These are phyloP conservation scores for Penaeus vannamei DNA, from an alignment of 1,140 invertebrate species.

Conservation along the genomic window DNA sequence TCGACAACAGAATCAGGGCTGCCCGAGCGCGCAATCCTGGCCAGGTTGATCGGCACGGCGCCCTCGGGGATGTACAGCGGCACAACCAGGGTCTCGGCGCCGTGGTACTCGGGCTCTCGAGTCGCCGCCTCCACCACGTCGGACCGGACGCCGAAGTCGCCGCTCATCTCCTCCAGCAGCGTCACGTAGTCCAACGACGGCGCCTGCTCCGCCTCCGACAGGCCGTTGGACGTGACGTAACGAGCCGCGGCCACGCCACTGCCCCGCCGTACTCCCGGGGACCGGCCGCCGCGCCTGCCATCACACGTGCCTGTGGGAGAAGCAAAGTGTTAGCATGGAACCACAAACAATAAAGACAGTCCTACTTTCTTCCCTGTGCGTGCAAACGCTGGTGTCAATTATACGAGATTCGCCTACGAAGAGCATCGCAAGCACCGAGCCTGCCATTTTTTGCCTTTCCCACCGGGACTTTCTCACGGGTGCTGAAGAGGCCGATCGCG, in stretches of 20 bases:
- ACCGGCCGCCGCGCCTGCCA: neutral
- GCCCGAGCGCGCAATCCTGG: slow-evolving; percentile 59
- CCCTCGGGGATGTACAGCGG: slow-evolving; percentile 66
- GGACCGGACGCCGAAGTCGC: slow-evolving; percentile 60
- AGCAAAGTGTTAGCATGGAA: neutral
- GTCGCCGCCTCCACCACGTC: slow-evolving; percentile 55
- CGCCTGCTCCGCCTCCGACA: slow-evolving; percentile 45
- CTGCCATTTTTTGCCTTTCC: no score
- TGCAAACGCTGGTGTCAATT: no score
- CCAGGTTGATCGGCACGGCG: slow-evolving; percentile 61
- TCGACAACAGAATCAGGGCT: neutral
- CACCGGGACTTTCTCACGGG: no score
- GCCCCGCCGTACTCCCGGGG: neutral
- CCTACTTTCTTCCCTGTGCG: no score
- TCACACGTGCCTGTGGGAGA: neutral
- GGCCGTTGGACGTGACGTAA: slow-evolving; percentile 57
- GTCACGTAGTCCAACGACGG: slow-evolving; percentile 55
- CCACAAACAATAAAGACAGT: no score
- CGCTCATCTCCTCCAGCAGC: slow-evolving; percentile 52
- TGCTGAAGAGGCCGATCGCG: no score
- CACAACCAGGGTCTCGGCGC: slow-evolving; percentile 62
- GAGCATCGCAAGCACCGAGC: no score
- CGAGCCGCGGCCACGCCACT: slow-evolving; percentile 36
- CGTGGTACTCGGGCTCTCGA: slow-evolving; percentile 63
- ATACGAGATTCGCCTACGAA: no score